Percentiles rank a stretch among this genome's conserved stretches.
Conservation (phyloP, 64 coral and sea anemone species). For the Montipora capricornis region DNA sequence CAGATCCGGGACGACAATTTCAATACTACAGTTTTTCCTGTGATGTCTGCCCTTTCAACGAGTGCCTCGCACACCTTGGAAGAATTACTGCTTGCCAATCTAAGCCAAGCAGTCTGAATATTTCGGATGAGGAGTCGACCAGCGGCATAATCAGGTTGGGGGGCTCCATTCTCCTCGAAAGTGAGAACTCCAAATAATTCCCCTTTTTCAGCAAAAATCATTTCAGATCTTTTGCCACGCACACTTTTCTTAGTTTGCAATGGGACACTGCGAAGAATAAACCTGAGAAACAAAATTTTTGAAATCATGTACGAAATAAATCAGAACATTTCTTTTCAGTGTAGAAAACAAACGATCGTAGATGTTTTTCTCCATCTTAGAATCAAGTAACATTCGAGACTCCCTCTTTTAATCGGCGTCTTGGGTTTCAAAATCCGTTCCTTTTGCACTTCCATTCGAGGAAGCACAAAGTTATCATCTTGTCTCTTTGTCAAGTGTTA, state of each 20-base stretch:
- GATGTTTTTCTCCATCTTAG: no score
- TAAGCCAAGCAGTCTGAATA: conserved; percentile 52
- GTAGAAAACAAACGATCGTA: no score
- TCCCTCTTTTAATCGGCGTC: no score
- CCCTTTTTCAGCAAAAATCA: conserved; percentile 32
- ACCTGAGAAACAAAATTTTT: conserved; percentile 10
- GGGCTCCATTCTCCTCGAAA: conserved; percentile 13
- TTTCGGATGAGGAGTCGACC: conserved; percentile 72
- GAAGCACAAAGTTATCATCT: no score
- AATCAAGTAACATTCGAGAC: no score
- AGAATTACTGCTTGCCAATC: neutral
- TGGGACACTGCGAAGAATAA: neutral
- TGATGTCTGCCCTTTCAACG: conserved; percentile 31
- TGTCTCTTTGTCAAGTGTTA: no score
- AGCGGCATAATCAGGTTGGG: conserved; percentile 60
- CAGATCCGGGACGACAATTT: conserved; percentile 39
- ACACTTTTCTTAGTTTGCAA: conserved; percentile 13
- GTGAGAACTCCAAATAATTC: conserved; percentile 66
- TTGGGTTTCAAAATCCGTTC: no score
- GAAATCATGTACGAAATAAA: neutral
- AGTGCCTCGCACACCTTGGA: conserved; percentile 48
- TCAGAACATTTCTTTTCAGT: neutral
- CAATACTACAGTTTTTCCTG: neutral
- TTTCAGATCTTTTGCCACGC: neutral
- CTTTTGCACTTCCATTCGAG: neutral